These are phyloP conservation scores for Xenopus petersii DNA, from an alignment of 2,797 vertebrate genomes.

Conservation along the genomic window DNA sequence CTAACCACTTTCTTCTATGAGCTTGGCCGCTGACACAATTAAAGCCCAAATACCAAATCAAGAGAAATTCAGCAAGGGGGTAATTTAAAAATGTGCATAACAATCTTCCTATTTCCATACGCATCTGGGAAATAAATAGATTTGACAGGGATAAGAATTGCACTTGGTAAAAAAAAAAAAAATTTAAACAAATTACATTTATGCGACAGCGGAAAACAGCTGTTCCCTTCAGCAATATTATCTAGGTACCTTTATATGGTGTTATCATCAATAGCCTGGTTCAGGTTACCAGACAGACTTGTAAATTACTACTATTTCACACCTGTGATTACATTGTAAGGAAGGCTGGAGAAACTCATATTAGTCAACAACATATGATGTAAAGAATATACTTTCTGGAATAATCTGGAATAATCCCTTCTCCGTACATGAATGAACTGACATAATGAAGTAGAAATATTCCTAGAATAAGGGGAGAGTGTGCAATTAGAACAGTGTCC, in stretches of 20 bases:
- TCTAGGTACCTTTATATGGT: conserved; percentile 26
- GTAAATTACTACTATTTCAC: conserved; percentile 8
- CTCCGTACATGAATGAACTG: no score
- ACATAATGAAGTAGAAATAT: no score
- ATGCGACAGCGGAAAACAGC: conserved; percentile 21
- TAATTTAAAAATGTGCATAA: conserved; percentile 46
- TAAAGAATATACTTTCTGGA: no score
- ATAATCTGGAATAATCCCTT: no score
- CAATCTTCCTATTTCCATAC: conserved; percentile 47
- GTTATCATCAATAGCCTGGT: conserved; percentile 14
- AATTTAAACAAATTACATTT: conserved; percentile 38
- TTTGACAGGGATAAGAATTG: conserved; percentile 36
- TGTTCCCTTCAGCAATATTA: conserved; percentile 30
- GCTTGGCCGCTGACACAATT: conserved; percentile 41
- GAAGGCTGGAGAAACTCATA: neutral
- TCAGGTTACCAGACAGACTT: conserved; percentile 16
- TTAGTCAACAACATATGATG: neutral
- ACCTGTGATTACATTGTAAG: conserved; percentile 11
- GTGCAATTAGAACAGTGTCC: no score
- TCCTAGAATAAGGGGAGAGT: no score
- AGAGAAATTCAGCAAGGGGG: conserved; percentile 45
- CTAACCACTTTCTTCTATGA: conserved; percentile 31
- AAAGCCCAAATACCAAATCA: conserved; percentile 45
- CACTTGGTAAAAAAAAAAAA: conserved; percentile 14
- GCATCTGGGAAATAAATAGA: conserved; percentile 43